These are phyloP conservation scores for Thamnaconus septentrionalis DNA, from an alignment of 2,113 vertebrate genomes.

Conservation along the genomic window DNA sequence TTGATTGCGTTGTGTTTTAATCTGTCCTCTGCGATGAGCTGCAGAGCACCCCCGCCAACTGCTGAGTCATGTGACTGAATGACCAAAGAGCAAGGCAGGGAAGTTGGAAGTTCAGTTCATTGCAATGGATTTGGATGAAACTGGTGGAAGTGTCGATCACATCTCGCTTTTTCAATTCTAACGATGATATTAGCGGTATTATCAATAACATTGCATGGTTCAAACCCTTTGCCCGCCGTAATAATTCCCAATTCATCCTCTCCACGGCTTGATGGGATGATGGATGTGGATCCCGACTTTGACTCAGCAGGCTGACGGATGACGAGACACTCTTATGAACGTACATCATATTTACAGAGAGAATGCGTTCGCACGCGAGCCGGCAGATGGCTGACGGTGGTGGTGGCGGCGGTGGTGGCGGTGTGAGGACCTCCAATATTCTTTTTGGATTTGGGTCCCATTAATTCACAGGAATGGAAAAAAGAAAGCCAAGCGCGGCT, in stretches of 20 bases:
- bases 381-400: constrained; percentile 27
- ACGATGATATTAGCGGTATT: not conserved
- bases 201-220: constrained; percentile 11
- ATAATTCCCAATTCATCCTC: constrained; percentile 23
- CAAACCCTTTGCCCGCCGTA: constrained; percentile 15
- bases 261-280: constrained; percentile 41
- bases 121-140: not conserved
- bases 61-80: too few relatives aligned
- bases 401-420: too few relatives aligned
- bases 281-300: constrained; percentile 44
- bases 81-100: too few relatives aligned
- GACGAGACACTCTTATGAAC: constrained; percentile 20
- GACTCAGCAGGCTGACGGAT: constrained; percentile 52
- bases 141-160: not conserved
- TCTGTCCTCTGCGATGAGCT: too few relatives aligned
- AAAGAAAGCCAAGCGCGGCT: not conserved
- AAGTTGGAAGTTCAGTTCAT: too few relatives aligned
- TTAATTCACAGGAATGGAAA: constrained; percentile 9
- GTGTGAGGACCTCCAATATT: constrained; percentile 29
- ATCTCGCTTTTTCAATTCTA: not conserved
- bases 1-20: too few relatives aligned
- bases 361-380: constrained; percentile 30
- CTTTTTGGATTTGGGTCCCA: constrained; percentile 16
- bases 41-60: too few relatives aligned
- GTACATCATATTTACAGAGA: constrained; percentile 50